Evolutionary conservation across 2,888 invertebrate genomes (phyloP).

Genomic region (Idaea biselata): DNA sequence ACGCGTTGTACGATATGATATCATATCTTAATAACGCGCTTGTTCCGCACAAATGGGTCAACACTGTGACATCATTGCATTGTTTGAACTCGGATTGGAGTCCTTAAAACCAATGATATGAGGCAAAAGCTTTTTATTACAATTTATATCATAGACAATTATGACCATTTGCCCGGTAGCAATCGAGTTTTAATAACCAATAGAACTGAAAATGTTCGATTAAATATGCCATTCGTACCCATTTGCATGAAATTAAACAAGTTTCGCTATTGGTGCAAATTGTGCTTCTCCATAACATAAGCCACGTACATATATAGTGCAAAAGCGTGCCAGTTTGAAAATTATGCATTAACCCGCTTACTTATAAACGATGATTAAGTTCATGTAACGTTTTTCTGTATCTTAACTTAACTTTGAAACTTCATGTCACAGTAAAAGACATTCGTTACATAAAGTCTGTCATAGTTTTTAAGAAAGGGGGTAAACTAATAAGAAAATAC

Average conservation of each 20-base stretch:
- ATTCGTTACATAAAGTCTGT: too few relatives aligned
- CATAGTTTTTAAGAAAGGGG: too few relatives aligned
- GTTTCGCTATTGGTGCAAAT: not conserved
- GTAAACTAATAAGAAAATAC: not conserved
- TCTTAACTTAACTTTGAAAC: too few relatives aligned
- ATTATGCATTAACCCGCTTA: too few relatives aligned
- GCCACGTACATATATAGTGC: not conserved
- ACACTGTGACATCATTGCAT: constrained; percentile 32
- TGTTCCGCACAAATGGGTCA: constrained; percentile 34
- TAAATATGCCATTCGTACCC: not conserved
- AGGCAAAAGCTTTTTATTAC: not conserved
- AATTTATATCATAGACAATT: constrained; percentile 3
- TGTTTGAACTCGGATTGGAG: constrained; percentile 24
- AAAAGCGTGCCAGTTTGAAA: not conserved
- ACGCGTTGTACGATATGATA: constrained; percentile 35
- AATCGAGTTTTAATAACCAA: constrained; percentile 1
- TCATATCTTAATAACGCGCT: constrained; percentile 37
- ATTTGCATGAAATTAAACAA: not conserved
- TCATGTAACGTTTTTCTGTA: too few relatives aligned
- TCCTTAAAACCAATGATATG: constrained; percentile 11
- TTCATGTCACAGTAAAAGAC: too few relatives aligned
- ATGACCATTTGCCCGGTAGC: constrained; percentile 1
- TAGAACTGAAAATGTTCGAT: not conserved
- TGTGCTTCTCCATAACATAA: not conserved
- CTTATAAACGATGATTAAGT: too few relatives aligned